Evolutionary conservation across 1,140 invertebrate genomes (phyloP), one percentile per base, ranked within the genome.

Genomic region (Ceratoteleas bidentatus): DNA sequence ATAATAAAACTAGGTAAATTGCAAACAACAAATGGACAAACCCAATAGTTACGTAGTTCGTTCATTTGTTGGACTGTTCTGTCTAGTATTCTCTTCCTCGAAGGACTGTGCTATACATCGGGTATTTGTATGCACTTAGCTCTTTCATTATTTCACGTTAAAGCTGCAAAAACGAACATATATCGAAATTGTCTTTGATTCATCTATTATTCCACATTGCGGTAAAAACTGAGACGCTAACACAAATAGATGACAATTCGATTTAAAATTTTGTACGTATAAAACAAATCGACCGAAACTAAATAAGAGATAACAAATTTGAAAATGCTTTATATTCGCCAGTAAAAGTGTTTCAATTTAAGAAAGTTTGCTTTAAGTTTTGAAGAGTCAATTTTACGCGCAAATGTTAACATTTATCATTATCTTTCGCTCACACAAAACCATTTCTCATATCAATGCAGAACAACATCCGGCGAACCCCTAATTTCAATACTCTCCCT

Each of bases 1-100:
- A 66, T 77, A 78, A 78, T 78, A 78, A 78, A 78, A 78, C 66
- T 66, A 70, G 47, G 66, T 65, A 72, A 77, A 77, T 77, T 66
- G 60, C 50, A 69, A 15, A 58, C 54, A 68, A 66, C 73, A 76
- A 76, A 76, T 76, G 47, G 33, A 49, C 62, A 49, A 66, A 65
- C 54, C 61, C 61, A 54, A 66, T 50, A 77, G 64, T 77, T 77
- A 77, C 73, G 73, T 61, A 77, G 56, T 77, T 69, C 13, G 56
- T 66, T 75, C 47, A 40, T 60, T 75, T 65, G 56, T 66, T 75
- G 47, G 36, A 43, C 53, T 53, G 15, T 58, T 58, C 15, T 24
- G 43, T 74, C 61, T 50, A 50, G 45, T 34, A 33, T 38, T 64
- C 43, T 24, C 54, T 57, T 50, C 43, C 32, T 15, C 32, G 70